Conservation (phyloP, 2,797 vertebrate species). For the Pyrrhura leucotis region DNA sequence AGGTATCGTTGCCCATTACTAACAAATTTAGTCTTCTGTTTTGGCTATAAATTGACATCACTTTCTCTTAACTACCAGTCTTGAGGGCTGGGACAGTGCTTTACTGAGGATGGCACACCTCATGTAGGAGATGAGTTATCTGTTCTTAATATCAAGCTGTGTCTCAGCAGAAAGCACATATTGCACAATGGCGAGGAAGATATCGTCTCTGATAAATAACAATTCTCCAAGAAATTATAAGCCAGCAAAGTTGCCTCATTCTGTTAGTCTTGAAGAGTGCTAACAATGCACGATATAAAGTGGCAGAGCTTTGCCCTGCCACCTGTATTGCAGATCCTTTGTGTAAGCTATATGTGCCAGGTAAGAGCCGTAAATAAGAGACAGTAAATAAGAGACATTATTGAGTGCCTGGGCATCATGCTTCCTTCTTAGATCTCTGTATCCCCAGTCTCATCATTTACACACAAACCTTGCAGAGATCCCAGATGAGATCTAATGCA, state of each 20-base stretch:
- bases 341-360: neutral
- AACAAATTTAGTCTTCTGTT: neutral
- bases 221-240: neutral
- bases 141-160: neutral
- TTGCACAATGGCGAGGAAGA: neutral
- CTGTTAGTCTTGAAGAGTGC: neutral
- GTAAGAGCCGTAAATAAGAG: neutral
- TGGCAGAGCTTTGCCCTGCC: neutral
- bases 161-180: neutral
- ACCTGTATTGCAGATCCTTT: neutral
- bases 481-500: neutral
- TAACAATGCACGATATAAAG: neutral
- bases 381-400: neutral
- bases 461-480: neutral
- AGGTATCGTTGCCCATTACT: neutral
- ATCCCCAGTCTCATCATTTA: neutral
- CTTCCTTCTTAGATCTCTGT: neutral
- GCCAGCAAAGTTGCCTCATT: neutral
- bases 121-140: neutral
- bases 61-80: neutral
- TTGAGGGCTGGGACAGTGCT: neutral
- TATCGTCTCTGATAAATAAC: neutral
- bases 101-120: neutral
- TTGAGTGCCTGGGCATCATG: neutral
- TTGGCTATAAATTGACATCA: neutral